Conservation (phyloP, 2,888 invertebrate species). For the Eumerus sabulonum region DNA sequence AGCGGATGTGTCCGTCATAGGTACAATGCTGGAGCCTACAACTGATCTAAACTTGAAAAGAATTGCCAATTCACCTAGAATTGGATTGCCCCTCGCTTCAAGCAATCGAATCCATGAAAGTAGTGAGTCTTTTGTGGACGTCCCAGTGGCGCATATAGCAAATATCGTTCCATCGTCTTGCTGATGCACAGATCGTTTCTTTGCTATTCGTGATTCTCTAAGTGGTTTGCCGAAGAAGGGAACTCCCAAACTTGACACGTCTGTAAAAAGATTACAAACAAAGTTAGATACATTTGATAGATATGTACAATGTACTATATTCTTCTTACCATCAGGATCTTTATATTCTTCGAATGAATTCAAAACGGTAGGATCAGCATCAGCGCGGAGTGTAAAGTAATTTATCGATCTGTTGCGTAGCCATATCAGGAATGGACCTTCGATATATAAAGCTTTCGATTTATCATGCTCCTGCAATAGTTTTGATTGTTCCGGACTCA, state of each 20-base stretch:
- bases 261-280: conserved; percentile 77
- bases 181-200: conserved; percentile 88
- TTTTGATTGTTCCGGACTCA: conserved; percentile 87
- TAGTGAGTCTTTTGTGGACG: conserved; percentile 93
- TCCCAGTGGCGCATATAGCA: conserved; percentile 93
- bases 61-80: conserved; percentile 87
- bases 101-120: conserved; percentile 94
- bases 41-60: conserved; percentile 89
- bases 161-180: conserved; percentile 95
- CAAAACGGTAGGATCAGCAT: conserved; percentile 81
- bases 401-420: conserved; percentile 86
- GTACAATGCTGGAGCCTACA: conserved; percentile 58
- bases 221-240: conserved; percentile 80
- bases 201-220: conserved; percentile 77
- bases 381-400: conserved; percentile 90
- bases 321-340: conserved; percentile 84
- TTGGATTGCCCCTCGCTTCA: conserved; percentile 87
- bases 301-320: neutral
- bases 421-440: conserved; percentile 92
- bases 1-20: conserved; percentile 26
- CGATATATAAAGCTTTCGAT: conserved; percentile 86
- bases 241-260: conserved; percentile 85
- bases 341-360: conserved; percentile 77
- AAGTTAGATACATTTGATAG: neutral
- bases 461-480: conserved; percentile 84